Evolutionary conservation across 2,888 invertebrate genomes (phyloP), one percentile per base, ranked within the genome.

Genomic region (Drosophila paracracens): DNA sequence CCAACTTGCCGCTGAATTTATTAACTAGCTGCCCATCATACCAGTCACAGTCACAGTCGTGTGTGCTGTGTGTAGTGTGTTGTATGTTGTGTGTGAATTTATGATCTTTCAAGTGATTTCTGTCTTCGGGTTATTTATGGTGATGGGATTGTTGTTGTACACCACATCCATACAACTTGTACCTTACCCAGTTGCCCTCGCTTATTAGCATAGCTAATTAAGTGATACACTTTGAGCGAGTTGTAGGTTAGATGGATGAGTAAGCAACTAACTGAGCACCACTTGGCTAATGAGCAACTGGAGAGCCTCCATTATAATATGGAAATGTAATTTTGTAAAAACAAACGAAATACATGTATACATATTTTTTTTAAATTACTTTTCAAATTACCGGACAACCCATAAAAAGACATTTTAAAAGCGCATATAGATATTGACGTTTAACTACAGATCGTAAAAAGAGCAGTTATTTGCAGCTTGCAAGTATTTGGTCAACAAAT

Each of bases 161-260:
- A 43, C 38, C 27, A 27, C 27, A 36, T 25, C 36, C 21, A 29
- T 38, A 50, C 68, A 75, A 40, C 33, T 48, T 16, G 58, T 63
- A 48, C 57, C 48, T 33, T 36, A 43, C n/a, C 13, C 59, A 11
- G 53, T 54, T 54, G 43, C 40, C 54, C 21, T 6, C 43, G 74
- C 81, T 66, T 64, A 84, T 84, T 84, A 84, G 82, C 84, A 89
- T 88, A 88, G 70, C 77, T 84, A 89, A 84, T 84, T 89, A 80
- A 79, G 89, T 79, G 82, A 81, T 82, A 79, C 63, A 71, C 70
- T 74, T 81, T 65, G 62, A 70, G 62, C 43, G 50, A 65, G 40
- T 66, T 46, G 8, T 46, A 4, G 46, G 46, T 46, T 27, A 46
- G 16, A 46, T 46, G 46, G 57, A 62, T 57, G 65, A 78, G 73